Evolutionary conservation across 2,113 vertebrate genomes (phyloP).

Genomic region (Petrocephalus zakoni): DNA sequence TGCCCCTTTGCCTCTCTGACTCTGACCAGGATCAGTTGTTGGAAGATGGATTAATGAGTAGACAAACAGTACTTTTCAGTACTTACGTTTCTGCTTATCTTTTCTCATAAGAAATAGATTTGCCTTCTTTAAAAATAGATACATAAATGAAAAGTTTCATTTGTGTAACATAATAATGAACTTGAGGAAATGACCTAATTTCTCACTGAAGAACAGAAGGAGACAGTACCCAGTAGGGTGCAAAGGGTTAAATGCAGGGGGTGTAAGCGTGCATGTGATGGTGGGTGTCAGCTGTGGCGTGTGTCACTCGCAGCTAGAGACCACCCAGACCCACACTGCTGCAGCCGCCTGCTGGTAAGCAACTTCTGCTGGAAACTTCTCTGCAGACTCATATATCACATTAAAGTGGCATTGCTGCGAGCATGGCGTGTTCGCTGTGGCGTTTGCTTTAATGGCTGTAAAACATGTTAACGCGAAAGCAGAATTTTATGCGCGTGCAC

Average conservation of each 20-base stretch:
- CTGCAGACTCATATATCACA: background rate
- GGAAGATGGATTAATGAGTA: background rate
- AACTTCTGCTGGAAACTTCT: background rate
- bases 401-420: background rate
- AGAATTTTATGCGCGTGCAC: background rate
- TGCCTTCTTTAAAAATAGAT: background rate
- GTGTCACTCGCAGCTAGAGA: conserved; percentile 45
- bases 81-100: background rate
- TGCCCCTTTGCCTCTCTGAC: too few relatives aligned
- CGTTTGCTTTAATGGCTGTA: background rate
- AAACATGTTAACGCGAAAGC: background rate
- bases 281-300: conserved; percentile 42
- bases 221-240: background rate
- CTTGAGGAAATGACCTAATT: background rate
- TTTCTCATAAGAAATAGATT: background rate
- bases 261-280: background rate
- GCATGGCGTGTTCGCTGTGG: background rate
- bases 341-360: conserved; percentile 62
- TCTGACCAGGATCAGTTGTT: background rate
- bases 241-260: conserved; percentile 4
- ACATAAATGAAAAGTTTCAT: background rate
- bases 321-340: conserved; percentile 33
- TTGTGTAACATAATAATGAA: background rate
- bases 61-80: background rate
- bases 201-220: conserved; percentile 16